Evolutionary conservation across 2,888 invertebrate genomes (phyloP), one percentile per base, ranked within the genome.

Genomic region (Rhodophaea formosa): DNA sequence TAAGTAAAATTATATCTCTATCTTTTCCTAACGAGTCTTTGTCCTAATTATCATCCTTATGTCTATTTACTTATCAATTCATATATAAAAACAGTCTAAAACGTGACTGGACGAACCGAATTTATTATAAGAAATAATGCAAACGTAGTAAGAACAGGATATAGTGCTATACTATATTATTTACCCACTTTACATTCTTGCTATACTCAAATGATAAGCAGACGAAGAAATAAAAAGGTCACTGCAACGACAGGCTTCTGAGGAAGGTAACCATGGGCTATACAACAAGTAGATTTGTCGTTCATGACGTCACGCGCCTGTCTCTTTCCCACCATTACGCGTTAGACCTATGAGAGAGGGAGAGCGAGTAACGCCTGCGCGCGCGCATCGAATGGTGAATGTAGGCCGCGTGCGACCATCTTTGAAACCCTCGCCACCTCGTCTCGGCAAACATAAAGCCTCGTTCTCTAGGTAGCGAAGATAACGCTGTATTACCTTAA

Each of bases 341-440:
- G 59, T 62, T 59, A 53, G 61, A 35, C 46, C 60, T 52, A 72
- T 69, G 81, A 77, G 79, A 80, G 82, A 83, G 79, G 75, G 81
- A 83, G 84, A 84, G 62, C 70, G 75, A 61, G 57, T 59, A 62
- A 67, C 68, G 77, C 77, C 74, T 77, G 81, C 84, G 84, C 81
- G 70, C 80, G 82, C 81, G 82, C 83, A 79, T 82, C 84, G 84
- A 81, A 85, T 79, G 78, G 87, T 86, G 86, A 89, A 90, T 90
- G 90, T 91, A 90, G 89, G 89, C 86, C 88, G 88, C 75, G 73
- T 76, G 74, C 86, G 83, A 88, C 87, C 88, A 88, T 89, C 87
- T 88, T 86, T 84, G 77, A 83, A 86, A 79, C 88, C 84, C 80
- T 85, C 82, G 79, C 80, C 80, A 71, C 79, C 75, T 84, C 79